Conservation (phyloP, 2,797 vertebrate genomes). For the Adelosebastes latens region DNA sequence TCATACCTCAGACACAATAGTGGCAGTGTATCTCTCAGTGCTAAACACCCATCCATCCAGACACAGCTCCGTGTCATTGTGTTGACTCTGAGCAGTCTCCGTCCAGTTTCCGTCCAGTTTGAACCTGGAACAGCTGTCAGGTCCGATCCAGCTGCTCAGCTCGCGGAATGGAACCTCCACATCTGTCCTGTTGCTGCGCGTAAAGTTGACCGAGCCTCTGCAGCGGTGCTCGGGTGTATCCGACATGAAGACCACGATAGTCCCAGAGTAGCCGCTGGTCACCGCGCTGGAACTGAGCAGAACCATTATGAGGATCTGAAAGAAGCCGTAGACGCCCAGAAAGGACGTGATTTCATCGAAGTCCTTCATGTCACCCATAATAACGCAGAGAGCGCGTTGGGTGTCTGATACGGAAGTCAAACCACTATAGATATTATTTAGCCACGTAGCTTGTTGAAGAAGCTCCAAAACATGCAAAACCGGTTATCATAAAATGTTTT, state of each 20-base stretch:
- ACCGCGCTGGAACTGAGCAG: slow-evolving; percentile 40
- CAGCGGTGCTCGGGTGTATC: slow-evolving; percentile 63
- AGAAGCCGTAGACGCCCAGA: slow-evolving; percentile 52
- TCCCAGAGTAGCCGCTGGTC: slow-evolving; percentile 25
- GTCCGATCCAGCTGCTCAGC: slow-evolving; percentile 1
- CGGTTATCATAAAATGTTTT: no score
- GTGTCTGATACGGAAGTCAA: no score
- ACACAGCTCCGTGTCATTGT: slow-evolving; percentile 49
- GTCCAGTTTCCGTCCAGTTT: slow-evolving; percentile 4
- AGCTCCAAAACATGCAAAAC: no score
- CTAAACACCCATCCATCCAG: slow-evolving; percentile 57
- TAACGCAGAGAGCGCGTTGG: no score
- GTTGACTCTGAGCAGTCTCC: neutral
- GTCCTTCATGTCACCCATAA: neutral
- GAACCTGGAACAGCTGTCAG: slow-evolving; percentile 46
- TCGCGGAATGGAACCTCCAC: neutral
- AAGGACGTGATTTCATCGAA: slow-evolving; percentile 49
- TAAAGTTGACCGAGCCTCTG: neutral
- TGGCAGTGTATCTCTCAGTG: slow-evolving; percentile 46
- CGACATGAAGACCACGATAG: slow-evolving; percentile 51
- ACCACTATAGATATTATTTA: no score
- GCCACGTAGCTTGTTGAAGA: no score
- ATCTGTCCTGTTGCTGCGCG: neutral
- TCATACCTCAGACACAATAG: slow-evolving; percentile 59
- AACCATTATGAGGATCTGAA: slow-evolving; percentile 33